A percentile compares a stretch with the other conserved stretches of the same genome.
Conservation (phyloP, 2,113 vertebrate species). For the Periophthalmodon schlosseri region DNA sequence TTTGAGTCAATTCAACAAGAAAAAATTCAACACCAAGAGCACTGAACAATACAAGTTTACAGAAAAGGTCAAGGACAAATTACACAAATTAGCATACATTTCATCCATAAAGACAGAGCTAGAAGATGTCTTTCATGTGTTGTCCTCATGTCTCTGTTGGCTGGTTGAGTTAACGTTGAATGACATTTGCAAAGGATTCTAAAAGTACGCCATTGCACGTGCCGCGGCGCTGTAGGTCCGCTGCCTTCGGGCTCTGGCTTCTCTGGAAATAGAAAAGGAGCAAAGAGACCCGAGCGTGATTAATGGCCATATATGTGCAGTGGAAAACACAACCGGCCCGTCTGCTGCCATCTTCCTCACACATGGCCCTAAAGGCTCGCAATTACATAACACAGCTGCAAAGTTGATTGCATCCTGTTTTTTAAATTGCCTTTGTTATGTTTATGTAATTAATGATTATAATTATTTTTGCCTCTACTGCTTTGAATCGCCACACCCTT, state of each 20-base stretch:
- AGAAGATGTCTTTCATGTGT: slow-evolving; percentile 51
- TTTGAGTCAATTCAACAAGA: too few relatives aligned
- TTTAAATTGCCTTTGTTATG: slow-evolving; percentile 24
- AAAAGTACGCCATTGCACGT: slow-evolving; percentile 57
- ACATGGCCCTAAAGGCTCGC: slow-evolving; percentile 51
- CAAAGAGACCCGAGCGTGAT: slow-evolving; percentile 67
- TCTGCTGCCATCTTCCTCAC: slow-evolving; percentile 60
- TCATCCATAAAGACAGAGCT: slow-evolving; percentile 17
- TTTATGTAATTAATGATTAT: slow-evolving; percentile 1
- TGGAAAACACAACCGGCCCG: slow-evolving; percentile 63
- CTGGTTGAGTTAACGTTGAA: slow-evolving; percentile 55
- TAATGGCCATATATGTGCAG: slow-evolving; percentile 67
- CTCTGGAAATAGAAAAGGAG: slow-evolving; percentile 66
- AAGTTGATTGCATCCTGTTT: slow-evolving; percentile 56
- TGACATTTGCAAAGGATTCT: slow-evolving; percentile 70
- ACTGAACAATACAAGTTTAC: slow-evolving; percentile 3
- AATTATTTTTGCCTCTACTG: background rate
- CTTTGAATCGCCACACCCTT: slow-evolving; percentile 29
- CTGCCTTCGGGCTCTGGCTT: slow-evolving; percentile 48
- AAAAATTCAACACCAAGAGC: background rate
- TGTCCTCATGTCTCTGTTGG: slow-evolving; percentile 44
- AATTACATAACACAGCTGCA: slow-evolving; percentile 62
- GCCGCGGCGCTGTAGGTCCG: slow-evolving; percentile 52
- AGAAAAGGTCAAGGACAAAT: slow-evolving; percentile 12
- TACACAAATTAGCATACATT: slow-evolving; percentile 7